Base-by-base conservation (phyloP, 2,888 invertebrate genomes). In the Hyles lineata region DNA sequence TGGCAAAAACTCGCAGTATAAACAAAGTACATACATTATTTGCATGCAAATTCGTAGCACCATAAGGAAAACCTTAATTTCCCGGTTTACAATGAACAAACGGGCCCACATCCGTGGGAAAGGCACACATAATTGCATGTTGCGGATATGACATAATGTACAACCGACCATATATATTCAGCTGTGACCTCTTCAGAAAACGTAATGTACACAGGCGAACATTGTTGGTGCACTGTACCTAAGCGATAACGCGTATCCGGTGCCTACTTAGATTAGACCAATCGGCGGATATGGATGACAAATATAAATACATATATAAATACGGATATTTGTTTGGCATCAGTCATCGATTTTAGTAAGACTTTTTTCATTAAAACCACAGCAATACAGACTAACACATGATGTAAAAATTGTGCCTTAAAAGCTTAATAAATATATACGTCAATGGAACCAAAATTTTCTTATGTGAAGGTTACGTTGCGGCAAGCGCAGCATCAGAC, bases 111-210 rank as follows among this genome's bases (percentile, higher is more conserved):
- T 88, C 88, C 92, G 92, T 94, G 94, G 83, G 94, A 94, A 94
- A 90, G 77, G 85, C 84, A 94, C 84, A 91, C 90, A 90, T 85
- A 85, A 79, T 81, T 82, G 82, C 83, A 79, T 72, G 78, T 82
- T 82, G 89, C 92, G 93, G 93, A 93, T 88, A 89, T 87, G 90
- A 90, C 89, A 91, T 92, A 91, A 82, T 76, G 77, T 77, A 76
- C 74, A 72, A 59, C 55, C 32, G 55, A 61, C 67, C 73, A 59
- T 67, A 71, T 67, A 71, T 71, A 62, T 73, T 70, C 63, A 72
- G 70, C 60, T 69, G 32, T 71, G 69, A 60, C 73, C 73, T 73
- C 73, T 72, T 72, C 73, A 70, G 70, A 70, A 29, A 73, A 32
- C 32, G 70, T 43, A 74, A 70, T 70, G 71, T 71, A 67, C 29